Base-by-base conservation (phyloP, 2,113 vertebrate genomes). In the Tragulus kanchil region DNA sequence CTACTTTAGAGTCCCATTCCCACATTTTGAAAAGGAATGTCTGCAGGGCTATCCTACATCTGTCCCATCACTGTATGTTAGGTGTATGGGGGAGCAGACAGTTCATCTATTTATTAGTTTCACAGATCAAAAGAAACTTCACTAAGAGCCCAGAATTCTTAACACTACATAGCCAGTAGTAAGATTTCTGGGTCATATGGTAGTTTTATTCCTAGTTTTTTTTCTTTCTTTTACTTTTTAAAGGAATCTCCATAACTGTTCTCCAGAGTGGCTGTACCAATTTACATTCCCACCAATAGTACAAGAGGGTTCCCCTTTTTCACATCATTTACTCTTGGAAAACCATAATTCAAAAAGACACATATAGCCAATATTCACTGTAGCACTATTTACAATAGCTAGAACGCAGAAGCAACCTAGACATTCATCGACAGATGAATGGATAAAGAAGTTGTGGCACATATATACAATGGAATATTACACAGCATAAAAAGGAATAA, bases 281-380 rank as follows among this genome's bases (percentile, higher is more conserved):
- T 42, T 71, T 42, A 71, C 10, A 71, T 71, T 42, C 36, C 19
- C 67, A 71, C 67, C 4, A 71, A 42, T 5, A 23, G 19, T 42
- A 19, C 67, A 71, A 12, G 10, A 71, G 67, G 36, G 23, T 71
- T 42, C 19, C 17, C 36, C 42, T 42, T 71, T 23, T 36, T 71
- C 67, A 71, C 10, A 42, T 71, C 67, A 71, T 23, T 42, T 42
- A 71, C 36, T 71, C 36, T 42, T n/a, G 42, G 67, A 71, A 71
- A 71, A 71, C 36, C 67, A 42, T 71, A 71, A 42, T 42, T 71
- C 21, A 25, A 71, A 71, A 71, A 42, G 67, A 71, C 19, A 71
- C 19, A 12, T 71, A 5, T 42, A 23, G 0, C 0, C 42, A 23
- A 71, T 71, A 19, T 71, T 42, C 0, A 0, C 36, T 23, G 10